Base-by-base conservation (phyloP, 1,140 invertebrate species). In the Procambarus virginalis region DNA sequence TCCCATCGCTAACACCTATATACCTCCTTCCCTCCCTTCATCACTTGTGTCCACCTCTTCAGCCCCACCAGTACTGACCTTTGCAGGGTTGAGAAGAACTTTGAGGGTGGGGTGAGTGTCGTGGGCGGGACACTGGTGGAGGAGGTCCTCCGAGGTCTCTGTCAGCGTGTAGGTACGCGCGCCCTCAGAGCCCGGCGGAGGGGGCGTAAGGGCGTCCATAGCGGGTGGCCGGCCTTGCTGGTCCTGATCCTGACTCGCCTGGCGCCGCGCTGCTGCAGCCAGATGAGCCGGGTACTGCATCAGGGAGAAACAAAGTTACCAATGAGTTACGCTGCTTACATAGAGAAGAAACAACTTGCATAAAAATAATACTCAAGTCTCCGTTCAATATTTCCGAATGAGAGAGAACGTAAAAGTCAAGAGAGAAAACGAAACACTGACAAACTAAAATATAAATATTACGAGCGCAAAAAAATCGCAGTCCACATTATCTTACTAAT, bases 271-370 rank as follows among this genome's bases (percentile, higher is more conserved):
- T 20, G 88, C 91, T 12, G 88, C 91, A 12, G 89, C 91, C 48
- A 92, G 85, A 60, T 92, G 91, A 22, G 91, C 88, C 49, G 91
- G 91, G 81, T 92, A 92, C 91, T 92, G 91, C n/a, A 86, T 83
- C 22, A 51, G 55, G 75, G 4, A 46, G 22, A 45, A 45, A 6
- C 5, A 46, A n/a, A 8, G 17, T 3, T 55, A 5, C 51, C 51
- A 55, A 55, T 12, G 8, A 12, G 8, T 55, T 55, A 55, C 51
- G 12, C 3, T 8, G 12, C 12, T 55, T 3, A 55, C 2, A 55
- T 12, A 55, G 8, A 55, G 8, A 55, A 55, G 10, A 55, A 8
- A 55, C 5, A 55, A 55, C 51, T 55, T 12, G 12, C 51, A 55
- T 4, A 55, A 55, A 55, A 55, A 2, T 9, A 55, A 55, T 55